phyloP scores from a whole-genome alignment of 2,797 vertebrate species.

The Nasua narica region DNA sequence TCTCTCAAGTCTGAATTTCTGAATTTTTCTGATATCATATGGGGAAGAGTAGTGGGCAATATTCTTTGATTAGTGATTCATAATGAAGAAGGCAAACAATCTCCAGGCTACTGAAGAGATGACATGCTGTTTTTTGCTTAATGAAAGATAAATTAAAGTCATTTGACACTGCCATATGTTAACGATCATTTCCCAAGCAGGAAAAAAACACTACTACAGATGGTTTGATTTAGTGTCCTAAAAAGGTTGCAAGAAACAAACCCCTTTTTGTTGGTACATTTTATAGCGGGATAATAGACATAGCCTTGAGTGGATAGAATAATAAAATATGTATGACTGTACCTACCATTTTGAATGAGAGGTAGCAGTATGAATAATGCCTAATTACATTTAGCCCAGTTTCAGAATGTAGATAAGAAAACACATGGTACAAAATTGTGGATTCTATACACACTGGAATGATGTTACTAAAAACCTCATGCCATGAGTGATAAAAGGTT shows the following conservation, averaged over 20 bases:
- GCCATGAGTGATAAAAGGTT: not conserved
- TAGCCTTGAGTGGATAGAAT: not conserved
- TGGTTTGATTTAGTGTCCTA: conserved; percentile 55
- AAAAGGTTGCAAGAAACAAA: conserved; percentile 58
- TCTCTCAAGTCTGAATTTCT: not conserved
- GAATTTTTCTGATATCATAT: not conserved
- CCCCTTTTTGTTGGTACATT: not conserved
- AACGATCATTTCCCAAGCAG: conserved; percentile 64
- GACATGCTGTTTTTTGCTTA: conserved; percentile 51
- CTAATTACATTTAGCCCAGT: not conserved
- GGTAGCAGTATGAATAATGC: not conserved
- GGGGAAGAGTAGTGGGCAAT: not conserved
- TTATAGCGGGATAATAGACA: conserved; percentile 8
- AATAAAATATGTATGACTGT: not conserved
- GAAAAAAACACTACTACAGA: not conserved
- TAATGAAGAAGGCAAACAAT: conserved; percentile 46
- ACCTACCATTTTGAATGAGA: not conserved
- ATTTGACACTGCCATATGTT: conserved; percentile 73
- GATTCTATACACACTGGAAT: not conserved
- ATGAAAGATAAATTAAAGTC: conserved; percentile 68
- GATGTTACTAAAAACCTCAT: not conserved
- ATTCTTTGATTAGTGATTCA: conserved; percentile 37
- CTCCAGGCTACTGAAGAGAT: conserved; percentile 56
- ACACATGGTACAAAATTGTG: not conserved
- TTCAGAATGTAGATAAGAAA: conserved; percentile 21